Evolutionary conservation across 1,140 invertebrate genomes (phyloP).

Genomic region (Nautilus pompilius): DNA sequence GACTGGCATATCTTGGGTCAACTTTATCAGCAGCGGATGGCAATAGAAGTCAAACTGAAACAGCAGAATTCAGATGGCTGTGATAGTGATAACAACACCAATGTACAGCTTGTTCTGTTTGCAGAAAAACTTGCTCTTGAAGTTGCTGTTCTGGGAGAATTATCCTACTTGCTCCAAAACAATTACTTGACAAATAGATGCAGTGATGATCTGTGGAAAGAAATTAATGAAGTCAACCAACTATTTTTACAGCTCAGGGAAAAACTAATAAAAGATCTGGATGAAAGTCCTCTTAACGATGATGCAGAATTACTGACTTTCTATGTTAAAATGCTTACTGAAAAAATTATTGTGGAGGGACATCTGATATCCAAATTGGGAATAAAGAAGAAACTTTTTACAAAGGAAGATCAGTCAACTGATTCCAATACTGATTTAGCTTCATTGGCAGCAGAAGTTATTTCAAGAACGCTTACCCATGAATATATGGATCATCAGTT

Average conservation of each 20-base stretch:
- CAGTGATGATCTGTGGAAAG: constrained; percentile 28
- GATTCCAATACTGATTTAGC: background rate
- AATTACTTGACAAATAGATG: constrained; percentile 23
- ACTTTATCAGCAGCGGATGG: constrained; percentile 26
- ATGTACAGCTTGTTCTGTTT: constrained; percentile 40
- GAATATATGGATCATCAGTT: constrained; percentile 32
- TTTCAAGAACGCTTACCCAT: constrained; percentile 39
- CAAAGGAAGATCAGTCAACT: background rate
- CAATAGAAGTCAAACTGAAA: constrained; percentile 8
- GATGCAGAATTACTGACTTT: constrained; percentile 30
- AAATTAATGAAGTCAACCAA: constrained; percentile 35
- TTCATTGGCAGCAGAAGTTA: constrained; percentile 35
- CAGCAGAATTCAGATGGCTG: constrained; percentile 1
- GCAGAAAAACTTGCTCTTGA: constrained; percentile 45
- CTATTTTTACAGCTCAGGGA: constrained; percentile 34
- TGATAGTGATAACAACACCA: constrained; percentile 9
- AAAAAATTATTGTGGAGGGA: constrained; percentile 42
- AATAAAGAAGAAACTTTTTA: background rate
- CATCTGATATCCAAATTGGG: constrained; percentile 26
- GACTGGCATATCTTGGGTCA: constrained; percentile 40
- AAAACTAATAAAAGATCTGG: constrained; percentile 25
- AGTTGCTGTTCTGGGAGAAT: constrained; percentile 43
- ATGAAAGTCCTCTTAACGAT: constrained; percentile 14
- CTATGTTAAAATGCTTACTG: constrained; percentile 40
- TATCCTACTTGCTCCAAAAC: constrained; percentile 39